phyloP scores from a whole-genome alignment of 2,113 vertebrate genomes.

The Maccullochella peelii region DNA sequence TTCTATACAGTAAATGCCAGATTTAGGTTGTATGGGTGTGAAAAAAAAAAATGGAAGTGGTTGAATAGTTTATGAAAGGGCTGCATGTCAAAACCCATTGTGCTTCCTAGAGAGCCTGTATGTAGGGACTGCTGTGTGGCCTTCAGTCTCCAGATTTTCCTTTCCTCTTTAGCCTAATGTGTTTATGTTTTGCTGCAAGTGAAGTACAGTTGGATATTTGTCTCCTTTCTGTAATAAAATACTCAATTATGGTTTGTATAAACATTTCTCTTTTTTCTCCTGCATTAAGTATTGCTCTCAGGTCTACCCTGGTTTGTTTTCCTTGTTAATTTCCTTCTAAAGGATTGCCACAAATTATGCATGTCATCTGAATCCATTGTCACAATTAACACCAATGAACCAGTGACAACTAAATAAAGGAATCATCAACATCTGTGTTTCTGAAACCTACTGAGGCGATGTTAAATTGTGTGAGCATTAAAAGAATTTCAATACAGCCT shows the following conservation, averaged over 20 bases:
- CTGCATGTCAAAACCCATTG: conserved; percentile 1
- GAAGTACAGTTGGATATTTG: not conserved
- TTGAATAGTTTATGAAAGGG: not conserved
- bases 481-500: conserved; percentile 18
- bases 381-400: conserved; percentile 49
- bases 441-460: conserved; percentile 1
- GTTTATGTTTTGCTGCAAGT: conserved; percentile 14
- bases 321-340: conserved; percentile 17
- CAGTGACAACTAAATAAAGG: not conserved
- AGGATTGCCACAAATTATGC: conserved; percentile 17
- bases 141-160: not conserved
- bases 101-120: not conserved
- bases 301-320: not conserved
- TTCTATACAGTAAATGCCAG: not conserved
- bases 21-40: not conserved
- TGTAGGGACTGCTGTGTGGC: not conserved
- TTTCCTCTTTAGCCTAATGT: conserved; percentile 12
- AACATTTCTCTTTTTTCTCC: not conserved
- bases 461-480: conserved; percentile 21
- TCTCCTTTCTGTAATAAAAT: conserved; percentile 10
- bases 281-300: conserved; percentile 14
- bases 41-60: not conserved
- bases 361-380: conserved; percentile 35
- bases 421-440: conserved; percentile 27
- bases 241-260: conserved; percentile 7